Evolutionary conservation across 2,113 vertebrate species (phyloP).

Genomic region (Rhinolophus ferrumequinum): DNA sequence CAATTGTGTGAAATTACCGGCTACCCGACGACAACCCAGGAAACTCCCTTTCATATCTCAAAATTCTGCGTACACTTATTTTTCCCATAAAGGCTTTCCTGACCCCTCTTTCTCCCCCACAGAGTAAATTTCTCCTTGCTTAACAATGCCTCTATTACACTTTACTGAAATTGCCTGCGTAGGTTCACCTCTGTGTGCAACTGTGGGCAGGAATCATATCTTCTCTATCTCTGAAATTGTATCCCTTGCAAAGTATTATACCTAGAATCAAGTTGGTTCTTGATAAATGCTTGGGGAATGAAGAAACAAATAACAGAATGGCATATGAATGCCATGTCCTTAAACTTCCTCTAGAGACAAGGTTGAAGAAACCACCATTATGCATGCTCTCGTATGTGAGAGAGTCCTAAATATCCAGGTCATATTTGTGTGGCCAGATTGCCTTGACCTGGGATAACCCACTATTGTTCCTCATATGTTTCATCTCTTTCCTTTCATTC

Average conservation of each 20-base stretch:
- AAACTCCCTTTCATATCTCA: background rate
- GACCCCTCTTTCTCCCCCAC: background rate
- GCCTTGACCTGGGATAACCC: background rate
- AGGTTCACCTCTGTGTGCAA: background rate
- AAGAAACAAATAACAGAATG: background rate
- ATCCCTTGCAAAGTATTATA: background rate
- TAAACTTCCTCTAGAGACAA: background rate
- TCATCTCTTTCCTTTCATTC: conserved; percentile 23
- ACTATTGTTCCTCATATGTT: background rate
- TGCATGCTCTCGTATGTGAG: background rate
- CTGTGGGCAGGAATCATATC: background rate
- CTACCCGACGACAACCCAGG: background rate
- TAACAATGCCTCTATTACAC: background rate
- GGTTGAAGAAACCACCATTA: background rate
- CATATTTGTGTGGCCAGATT: background rate
- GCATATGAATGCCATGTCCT: background rate
- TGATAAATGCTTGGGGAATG: background rate
- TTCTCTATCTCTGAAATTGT: background rate
- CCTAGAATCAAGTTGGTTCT: background rate
- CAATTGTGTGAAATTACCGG: background rate
- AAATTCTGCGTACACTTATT: background rate
- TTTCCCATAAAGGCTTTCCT: background rate
- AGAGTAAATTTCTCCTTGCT: background rate
- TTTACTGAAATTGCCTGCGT: background rate
- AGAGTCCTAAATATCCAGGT: conserved; percentile 1